phyloP scores from a whole-genome alignment of 1,140 invertebrate genomes.

The Drosophila insularis region DNA sequence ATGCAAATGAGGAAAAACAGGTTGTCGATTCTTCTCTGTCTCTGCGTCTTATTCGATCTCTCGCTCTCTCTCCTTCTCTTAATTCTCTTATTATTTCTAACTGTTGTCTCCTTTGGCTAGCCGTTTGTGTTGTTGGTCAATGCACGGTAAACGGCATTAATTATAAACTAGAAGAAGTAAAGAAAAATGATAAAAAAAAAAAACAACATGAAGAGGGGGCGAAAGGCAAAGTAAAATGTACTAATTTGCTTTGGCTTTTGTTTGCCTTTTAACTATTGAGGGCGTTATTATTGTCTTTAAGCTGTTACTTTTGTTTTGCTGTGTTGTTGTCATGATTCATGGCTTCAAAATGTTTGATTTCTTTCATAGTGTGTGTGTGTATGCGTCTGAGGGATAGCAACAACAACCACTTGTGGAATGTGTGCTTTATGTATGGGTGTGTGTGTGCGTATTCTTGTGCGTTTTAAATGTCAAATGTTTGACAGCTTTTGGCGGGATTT shows the following conservation, averaged over 20 bases:
- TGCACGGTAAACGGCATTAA: conserved; percentile 49
- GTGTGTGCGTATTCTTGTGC: conserved; percentile 3
- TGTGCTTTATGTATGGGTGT: conserved; percentile 7
- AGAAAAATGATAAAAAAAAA: conserved; percentile 16
- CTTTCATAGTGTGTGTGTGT: conserved; percentile 22
- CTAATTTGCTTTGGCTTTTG: conserved; percentile 43
- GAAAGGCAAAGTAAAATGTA: conserved; percentile 39
- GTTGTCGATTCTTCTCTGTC: conserved; percentile 32
- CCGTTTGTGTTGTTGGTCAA: conserved; percentile 44
- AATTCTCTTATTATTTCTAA: background rate
- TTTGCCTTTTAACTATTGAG: conserved; percentile 31
- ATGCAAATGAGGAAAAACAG: conserved; percentile 52
- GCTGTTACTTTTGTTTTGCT: background rate
- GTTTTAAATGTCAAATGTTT: conserved; percentile 62
- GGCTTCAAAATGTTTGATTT: conserved; percentile 37
- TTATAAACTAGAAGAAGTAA: conserved; percentile 29
- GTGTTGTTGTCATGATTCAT: conserved; percentile 56
- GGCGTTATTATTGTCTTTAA: conserved; percentile 34
- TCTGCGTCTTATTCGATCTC: background rate
- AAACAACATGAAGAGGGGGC: background rate
- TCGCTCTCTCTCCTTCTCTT: background rate
- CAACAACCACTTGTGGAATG: conserved; percentile 66
- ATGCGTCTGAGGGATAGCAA: conserved; percentile 10
- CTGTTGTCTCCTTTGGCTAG: conserved; percentile 23
- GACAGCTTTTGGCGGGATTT: conserved; percentile 58